These are phyloP conservation scores for Drosophila borealis DNA, from an alignment of 2,888 invertebrate genomes.

Conservation along the genomic window DNA sequence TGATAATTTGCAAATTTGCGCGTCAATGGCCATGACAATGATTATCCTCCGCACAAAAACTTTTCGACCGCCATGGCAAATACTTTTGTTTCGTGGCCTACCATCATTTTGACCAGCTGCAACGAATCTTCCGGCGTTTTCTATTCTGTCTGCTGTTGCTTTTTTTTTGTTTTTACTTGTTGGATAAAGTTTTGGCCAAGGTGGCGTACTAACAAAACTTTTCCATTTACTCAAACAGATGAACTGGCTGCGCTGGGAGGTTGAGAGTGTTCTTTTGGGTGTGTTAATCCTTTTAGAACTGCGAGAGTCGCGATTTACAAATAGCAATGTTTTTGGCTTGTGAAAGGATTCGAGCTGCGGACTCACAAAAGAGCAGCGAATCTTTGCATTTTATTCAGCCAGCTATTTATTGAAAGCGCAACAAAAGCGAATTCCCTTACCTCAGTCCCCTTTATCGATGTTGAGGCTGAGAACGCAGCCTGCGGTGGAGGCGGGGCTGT, in stretches of 20 bases:
- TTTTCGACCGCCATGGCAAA: constrained; percentile 55
- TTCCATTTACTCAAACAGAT: constrained; percentile 74
- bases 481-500: neutral
- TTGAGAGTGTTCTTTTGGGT: constrained; percentile 39
- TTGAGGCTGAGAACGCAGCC: no score
- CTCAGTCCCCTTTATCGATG: constrained; percentile 8
- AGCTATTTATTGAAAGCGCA: constrained; percentile 77
- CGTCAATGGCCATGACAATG: constrained; percentile 78
- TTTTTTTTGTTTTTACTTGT: constrained; percentile 29
- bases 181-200: constrained; percentile 66
- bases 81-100: constrained; percentile 61
- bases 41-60: constrained; percentile 59
- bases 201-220: constrained; percentile 70
- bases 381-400: constrained; percentile 14
- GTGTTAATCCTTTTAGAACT: constrained; percentile 51
- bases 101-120: constrained; percentile 55
- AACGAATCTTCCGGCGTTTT: constrained; percentile 27
- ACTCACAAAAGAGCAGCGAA: neutral
- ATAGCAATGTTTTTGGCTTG: constrained; percentile 33
- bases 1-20: constrained; percentile 79
- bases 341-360: constrained; percentile 9
- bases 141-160: constrained; percentile 5
- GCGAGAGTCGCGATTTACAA: constrained; percentile 25
- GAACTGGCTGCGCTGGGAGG: constrained; percentile 52
- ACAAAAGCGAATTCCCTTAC: constrained; percentile 52